phyloP scores from a whole-genome alignment of 2,888 invertebrate species.

The Chrysolina oricalcia region DNA sequence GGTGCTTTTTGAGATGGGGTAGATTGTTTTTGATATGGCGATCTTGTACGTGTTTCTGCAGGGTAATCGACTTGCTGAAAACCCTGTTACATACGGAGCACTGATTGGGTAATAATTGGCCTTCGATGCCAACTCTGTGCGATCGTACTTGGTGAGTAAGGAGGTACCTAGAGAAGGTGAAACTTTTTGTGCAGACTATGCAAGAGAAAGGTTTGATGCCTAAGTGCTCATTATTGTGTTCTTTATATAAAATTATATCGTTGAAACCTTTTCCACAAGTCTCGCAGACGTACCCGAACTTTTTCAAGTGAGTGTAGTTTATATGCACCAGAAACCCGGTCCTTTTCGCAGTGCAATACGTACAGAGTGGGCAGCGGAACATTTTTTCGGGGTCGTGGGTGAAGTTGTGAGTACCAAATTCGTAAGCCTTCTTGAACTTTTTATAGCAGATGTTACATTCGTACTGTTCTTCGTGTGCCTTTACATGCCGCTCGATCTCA shows the following conservation, averaged over 20 bases:
- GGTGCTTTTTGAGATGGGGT: constrained; percentile 63
- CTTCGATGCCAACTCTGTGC: constrained; percentile 67
- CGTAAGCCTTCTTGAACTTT: constrained; percentile 65
- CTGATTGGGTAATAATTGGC: constrained; percentile 70
- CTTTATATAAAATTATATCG: constrained; percentile 73
- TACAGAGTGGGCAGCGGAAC: constrained; percentile 66
- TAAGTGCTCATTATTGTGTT: constrained; percentile 75
- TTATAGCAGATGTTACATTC: constrained; percentile 68
- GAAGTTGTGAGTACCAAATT: constrained; percentile 64
- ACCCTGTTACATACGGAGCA: constrained; percentile 64
- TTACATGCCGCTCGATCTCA: constrained; percentile 63
- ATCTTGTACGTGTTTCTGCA: constrained; percentile 71
- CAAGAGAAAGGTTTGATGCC: constrained; percentile 74
- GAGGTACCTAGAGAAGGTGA: constrained; percentile 71
- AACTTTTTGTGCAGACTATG: constrained; percentile 73
- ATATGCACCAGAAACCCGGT: constrained; percentile 64
- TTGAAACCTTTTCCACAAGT: constrained; percentile 75
- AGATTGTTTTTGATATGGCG: constrained; percentile 61
- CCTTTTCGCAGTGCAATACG: constrained; percentile 61
- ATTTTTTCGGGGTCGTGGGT: constrained; percentile 63
- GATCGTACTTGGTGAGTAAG: constrained; percentile 64
- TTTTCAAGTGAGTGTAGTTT: constrained; percentile 65
- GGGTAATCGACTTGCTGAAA: constrained; percentile 63
- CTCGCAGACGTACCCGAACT: constrained; percentile 73
- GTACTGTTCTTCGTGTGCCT: constrained; percentile 67